Evolutionary conservation across 2,888 invertebrate species (phyloP), one percentile per base, ranked within the genome.

Genomic region (Megamerina dolium): DNA sequence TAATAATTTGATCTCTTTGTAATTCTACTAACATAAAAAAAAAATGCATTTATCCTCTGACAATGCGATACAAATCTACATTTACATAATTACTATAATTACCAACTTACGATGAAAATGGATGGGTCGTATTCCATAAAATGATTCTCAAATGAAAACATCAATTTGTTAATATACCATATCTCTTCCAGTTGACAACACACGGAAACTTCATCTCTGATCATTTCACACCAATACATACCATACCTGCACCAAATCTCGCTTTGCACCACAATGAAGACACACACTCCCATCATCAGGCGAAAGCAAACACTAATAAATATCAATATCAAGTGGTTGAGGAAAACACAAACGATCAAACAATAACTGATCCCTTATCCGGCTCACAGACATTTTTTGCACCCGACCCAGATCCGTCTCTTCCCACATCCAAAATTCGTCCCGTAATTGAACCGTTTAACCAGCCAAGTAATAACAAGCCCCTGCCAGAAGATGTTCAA

Each of bases 221-320:
- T 75, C 91, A 91, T 75, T 91, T 79, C 62, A 86, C 85, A 55
- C 87, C 87, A 3, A 88, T 89, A 63, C 87, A 87, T 70, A 87
- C 88, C 9, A 87, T 89, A 52, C 87, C 87, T 60, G 88, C 89
- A 18, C 89, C 89, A 8, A 87, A 88, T 73, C 74, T 89, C 30
- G 52, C 54, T 10, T 53, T 68, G 33, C 66, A 59, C 40, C 52
- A 55, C 16, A 57, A 64, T 12, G 63, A 60, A 20, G 26, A 50
- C 13, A 54, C 54, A n/a, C 59, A 59, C 37, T 52, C 52, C 12
- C 55, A 58, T 40, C 53, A 57, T 17, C 52, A 52, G 14, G 34
- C 41, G 10, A 14, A 17, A 8, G 23, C 26, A 30, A 45, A 36
- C 23, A 29, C 21, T n/a, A 40, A 49, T 21, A 39, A 47, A 16